phyloP scores from a whole-genome alignment of 1,140 invertebrate species.

The Dinoponera quadriceps region DNA sequence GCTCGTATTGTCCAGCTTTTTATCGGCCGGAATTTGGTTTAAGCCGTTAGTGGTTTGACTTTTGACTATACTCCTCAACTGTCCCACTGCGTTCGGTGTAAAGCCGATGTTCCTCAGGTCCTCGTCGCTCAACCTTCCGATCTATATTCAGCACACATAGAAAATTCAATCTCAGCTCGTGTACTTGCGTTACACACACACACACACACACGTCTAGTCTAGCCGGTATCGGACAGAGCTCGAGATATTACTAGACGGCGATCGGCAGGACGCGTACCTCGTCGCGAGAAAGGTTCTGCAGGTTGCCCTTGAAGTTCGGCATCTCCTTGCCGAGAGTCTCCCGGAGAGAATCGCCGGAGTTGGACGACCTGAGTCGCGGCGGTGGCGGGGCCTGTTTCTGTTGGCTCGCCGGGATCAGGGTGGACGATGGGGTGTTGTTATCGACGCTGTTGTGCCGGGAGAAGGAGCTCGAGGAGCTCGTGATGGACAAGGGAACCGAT shows the following conservation, averaged over 20 bases:
- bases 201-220: not conserved
- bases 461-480: slow-evolving; percentile 61
- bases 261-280: slow-evolving; percentile 76
- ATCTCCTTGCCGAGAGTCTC: slow-evolving; percentile 85
- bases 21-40: slow-evolving; percentile 81
- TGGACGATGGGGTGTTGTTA: slow-evolving; percentile 64
- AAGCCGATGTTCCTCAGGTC: slow-evolving; percentile 85
- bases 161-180: not conserved
- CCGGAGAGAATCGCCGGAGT: slow-evolving; percentile 80
- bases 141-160: slow-evolving; percentile 79
- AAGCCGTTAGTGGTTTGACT: slow-evolving; percentile 85
- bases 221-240: not conserved
- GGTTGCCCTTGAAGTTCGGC: slow-evolving; percentile 83
- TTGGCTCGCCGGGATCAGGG: slow-evolving; percentile 62
- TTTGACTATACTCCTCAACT: slow-evolving; percentile 87
- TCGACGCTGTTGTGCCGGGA: slow-evolving; percentile 75
- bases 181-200: no score
- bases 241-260: not conserved
- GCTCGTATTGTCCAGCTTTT: slow-evolving; percentile 78
- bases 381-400: slow-evolving; percentile 79
- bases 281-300: slow-evolving; percentile 83
- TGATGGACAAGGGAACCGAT: slow-evolving; percentile 66
- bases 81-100: slow-evolving; percentile 85
- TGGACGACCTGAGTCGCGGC: slow-evolving; percentile 78
- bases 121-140: slow-evolving; percentile 86